Base-by-base conservation (phyloP, 2,113 vertebrate genomes). In the Enhydra lutris region DNA sequence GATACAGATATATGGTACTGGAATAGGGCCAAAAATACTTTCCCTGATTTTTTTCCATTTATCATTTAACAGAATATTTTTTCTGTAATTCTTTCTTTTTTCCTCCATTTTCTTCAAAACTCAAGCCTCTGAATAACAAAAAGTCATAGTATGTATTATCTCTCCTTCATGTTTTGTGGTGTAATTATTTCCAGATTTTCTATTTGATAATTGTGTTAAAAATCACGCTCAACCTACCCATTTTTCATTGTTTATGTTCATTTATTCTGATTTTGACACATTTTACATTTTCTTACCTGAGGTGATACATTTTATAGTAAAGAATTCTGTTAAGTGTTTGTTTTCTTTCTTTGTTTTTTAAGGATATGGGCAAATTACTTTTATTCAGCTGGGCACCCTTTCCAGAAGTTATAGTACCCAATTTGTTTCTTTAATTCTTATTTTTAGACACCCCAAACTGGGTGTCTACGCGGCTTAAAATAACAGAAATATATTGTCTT, bases 211-310 rank as follows among this genome's bases (percentile, higher is more conserved):
- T 18, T 13, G 21, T 89, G 29, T 74, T 81, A 81, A 89, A 82
- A 94, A 65, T 45, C 15, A 52, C 65, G 39, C 11, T 67, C 83
- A 6, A 4, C 31, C 73, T 87, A 47, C 36, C 39, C 45, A 67
- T 59, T 59, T 83, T 73, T 87, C 24, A 45, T 65, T 76, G 73
- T 87, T 93, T 86, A 36, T 59, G 6, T 78, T 91, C 23, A 95
- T 59, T 91, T 97, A 83, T 87, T 96, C 81, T 84, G 45, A 88
- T 91, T 92, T 91, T 91, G 82, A 73, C 9, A 55, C 6, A 36
- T 24, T 81, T 76, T 93, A 52, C 20, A 34, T 45, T 78, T 82
- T 76, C 67, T 74, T 87, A 73, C 55, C 61, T 83, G 21, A 87
- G 45, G 78, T 73, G 42, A 96, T 47, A 93, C 1, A 15, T 80